Percentiles rank a stretch among this genome's conserved stretches.
These are phyloP conservation scores for Sebastes kiyomatsui DNA, from an alignment of 2,797 vertebrate species.

Conservation along the genomic window DNA sequence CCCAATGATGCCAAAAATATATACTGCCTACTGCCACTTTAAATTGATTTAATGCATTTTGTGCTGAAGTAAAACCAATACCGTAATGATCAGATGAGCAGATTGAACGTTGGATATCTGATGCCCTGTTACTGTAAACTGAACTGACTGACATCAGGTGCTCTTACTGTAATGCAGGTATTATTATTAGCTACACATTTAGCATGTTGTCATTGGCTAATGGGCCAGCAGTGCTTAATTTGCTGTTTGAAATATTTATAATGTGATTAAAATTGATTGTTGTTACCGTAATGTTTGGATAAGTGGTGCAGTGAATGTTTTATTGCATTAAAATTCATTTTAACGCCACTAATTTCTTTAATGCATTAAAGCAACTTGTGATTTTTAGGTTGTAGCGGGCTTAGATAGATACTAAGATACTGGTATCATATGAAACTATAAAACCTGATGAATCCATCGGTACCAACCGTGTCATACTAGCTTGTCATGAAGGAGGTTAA, in stretches of 20 bases:
- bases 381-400: no score
- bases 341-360: no score
- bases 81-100: not conserved
- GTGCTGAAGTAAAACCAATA: not conserved
- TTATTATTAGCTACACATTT: not conserved
- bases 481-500: no score
- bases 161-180: not conserved
- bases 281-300: slow-evolving; percentile 1
- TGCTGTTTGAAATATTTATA: not conserved
- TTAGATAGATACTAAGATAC: no score
- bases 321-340: not conserved
- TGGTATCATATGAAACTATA: no score
- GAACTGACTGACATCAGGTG: not conserved
- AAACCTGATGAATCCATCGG: no score
- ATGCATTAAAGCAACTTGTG: no score
- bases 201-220: not conserved
- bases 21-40: not conserved
- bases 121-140: not conserved
- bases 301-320: not conserved
- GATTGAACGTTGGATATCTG: not conserved
- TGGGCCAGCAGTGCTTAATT: not conserved
- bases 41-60: not conserved
- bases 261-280: not conserved
- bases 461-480: no score
- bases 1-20: no score